phyloP scores from a whole-genome alignment of 1,140 invertebrate genomes.

The Heliconius hermathena region DNA sequence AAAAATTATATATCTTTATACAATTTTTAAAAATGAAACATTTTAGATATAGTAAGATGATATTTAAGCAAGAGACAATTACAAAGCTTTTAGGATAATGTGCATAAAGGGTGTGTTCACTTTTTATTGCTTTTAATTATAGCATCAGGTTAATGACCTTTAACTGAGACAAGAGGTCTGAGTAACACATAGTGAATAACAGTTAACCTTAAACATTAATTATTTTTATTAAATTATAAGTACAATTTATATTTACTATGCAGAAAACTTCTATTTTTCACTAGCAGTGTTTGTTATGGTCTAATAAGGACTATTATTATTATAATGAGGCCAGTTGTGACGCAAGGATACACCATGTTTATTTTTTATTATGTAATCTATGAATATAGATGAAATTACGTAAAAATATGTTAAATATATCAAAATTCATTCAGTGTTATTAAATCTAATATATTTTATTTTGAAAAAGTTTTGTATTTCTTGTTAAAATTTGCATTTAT shows the following conservation, averaged over 20 bases:
- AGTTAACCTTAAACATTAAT: not conserved
- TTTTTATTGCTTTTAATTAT: constrained; percentile 34
- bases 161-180: constrained; percentile 24
- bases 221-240: not conserved
- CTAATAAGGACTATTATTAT: too few relatives aligned
- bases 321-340: too few relatives aligned
- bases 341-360: too few relatives aligned
- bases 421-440: too few relatives aligned
- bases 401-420: too few relatives aligned
- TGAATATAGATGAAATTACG: too few relatives aligned
- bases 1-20: constrained; percentile 7
- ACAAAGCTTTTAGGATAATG: constrained; percentile 14
- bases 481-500: not conserved
- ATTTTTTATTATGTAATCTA: too few relatives aligned
- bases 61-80: constrained; percentile 8
- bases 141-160: constrained; percentile 17
- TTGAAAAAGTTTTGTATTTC: not conserved
- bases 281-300: too few relatives aligned
- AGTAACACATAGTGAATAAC: constrained; percentile 21
- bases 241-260: too few relatives aligned
- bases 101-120: constrained; percentile 13
- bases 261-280: too few relatives aligned
- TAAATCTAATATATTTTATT: too few relatives aligned
- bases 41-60: not conserved
- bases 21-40: not conserved